A percentile compares a stretch with the other conserved stretches of the same genome.
These are phyloP conservation scores for Tolmerus cingulatus DNA, from an alignment of 2,888 invertebrate species.

Conservation along the genomic window DNA sequence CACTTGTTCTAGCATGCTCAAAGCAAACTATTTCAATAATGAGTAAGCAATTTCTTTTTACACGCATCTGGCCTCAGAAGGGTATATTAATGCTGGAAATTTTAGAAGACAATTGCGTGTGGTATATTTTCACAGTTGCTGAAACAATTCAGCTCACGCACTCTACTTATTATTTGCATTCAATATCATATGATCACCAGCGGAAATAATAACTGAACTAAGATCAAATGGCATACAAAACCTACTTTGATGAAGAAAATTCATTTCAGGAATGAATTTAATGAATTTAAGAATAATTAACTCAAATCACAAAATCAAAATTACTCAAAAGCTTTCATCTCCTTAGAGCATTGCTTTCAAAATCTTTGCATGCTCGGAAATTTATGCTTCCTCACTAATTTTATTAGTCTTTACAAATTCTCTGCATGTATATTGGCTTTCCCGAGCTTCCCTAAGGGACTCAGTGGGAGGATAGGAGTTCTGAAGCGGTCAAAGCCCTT, in stretches of 20 bases:
- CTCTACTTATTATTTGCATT: not conserved
- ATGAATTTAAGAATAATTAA: too few relatives aligned
- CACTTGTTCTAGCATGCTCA: not conserved
- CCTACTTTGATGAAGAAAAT: not conserved
- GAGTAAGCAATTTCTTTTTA: not conserved
- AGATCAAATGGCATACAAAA: not conserved
- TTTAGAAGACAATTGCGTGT: not conserved
- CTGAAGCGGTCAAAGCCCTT: too few relatives aligned
- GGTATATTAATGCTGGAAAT: not conserved
- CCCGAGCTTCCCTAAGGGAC: too few relatives aligned
- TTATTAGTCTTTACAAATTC: too few relatives aligned
- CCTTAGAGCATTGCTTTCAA: too few relatives aligned
- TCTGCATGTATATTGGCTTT: too few relatives aligned
- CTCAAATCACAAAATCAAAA: too few relatives aligned
- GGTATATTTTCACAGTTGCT: not conserved
- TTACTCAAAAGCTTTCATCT: too few relatives aligned
- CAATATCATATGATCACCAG: not conserved
- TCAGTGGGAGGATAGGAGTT: too few relatives aligned
- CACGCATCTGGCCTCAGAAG: not conserved
- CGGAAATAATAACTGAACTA: not conserved
- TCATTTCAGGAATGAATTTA: not conserved
- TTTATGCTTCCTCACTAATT: too few relatives aligned
- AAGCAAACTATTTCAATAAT: not conserved
- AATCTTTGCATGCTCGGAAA: too few relatives aligned
- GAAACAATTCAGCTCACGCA: not conserved